Base-by-base conservation (phyloP, 2,797 vertebrate species). In the Gila robusta region DNA sequence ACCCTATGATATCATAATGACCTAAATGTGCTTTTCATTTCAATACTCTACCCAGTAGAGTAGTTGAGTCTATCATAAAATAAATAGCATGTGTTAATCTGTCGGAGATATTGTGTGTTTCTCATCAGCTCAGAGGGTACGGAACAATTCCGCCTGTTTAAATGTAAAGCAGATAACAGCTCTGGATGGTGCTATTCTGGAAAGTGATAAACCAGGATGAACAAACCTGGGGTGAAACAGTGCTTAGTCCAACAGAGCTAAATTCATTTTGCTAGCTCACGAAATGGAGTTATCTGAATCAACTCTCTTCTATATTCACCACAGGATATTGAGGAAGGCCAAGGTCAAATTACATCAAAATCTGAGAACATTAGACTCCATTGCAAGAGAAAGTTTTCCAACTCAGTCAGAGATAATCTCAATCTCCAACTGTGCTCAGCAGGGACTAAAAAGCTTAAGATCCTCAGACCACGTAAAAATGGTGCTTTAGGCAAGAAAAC, bases 271-370 rank as follows among this genome's bases (percentile, higher is more conserved):
- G 89, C 87, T 87, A 88, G 89, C 89, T 89, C 85, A 86, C 85
- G 85, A 85, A 93, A 94, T 91, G 81, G 89, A 93, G 92, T 93
- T 92, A 93, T 94, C 92, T 91, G 93, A 94, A 95, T 93, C 91
- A 91, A 91, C 89, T 91, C 92, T 93, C 92, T 91, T 91, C 91
- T 87, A 82, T 81, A 89, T 91, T 91, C 92, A 91, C 92, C 67
- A 91, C 91, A 91, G 92, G 93, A 93, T 91, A 92, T 89, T 91
- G 92, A 91, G 91, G 91, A 91, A 89, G 71, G 91, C 87, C 90
- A 91, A 94, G 91, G 93, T 94, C 93, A 94, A 92, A 94, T 93
- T 94, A 93, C 79, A 90, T 84, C 56, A 67, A 74, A 89, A 92
- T 93, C 79, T 35, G 90, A 83, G 87, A 88, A 82, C 88, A 92